phyloP scores from a whole-genome alignment of 2,113 vertebrate genomes.

The Myotis davidii region DNA sequence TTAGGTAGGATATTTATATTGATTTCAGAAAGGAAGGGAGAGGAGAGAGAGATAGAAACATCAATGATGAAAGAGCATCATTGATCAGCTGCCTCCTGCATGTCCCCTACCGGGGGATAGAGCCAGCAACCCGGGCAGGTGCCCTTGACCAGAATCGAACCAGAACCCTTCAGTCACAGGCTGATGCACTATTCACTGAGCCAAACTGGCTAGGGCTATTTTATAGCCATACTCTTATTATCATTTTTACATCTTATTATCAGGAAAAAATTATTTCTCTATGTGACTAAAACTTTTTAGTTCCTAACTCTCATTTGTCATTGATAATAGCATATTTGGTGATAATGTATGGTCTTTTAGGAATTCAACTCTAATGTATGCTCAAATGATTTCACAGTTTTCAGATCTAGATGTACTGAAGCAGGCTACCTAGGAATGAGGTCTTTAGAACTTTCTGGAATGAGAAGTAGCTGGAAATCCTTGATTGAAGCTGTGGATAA shows the following conservation, averaged over 20 bases:
- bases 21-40: too few species aligned
- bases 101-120: too few species aligned
- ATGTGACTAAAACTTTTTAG: background rate
- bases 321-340: background rate
- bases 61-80: too few species aligned
- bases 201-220: background rate
- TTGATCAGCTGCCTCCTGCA: too few species aligned
- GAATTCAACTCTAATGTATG: background rate
- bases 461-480: background rate
- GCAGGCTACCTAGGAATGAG: background rate
- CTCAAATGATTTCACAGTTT: background rate
- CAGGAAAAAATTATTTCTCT: background rate
- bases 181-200: too few species aligned
- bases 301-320: background rate
- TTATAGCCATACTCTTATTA: background rate
- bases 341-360: background rate
- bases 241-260: too few species aligned
- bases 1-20: too few species aligned
- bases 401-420: background rate
- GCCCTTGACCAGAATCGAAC: too few species aligned
- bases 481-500: background rate
- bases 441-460: constrained; percentile 6
- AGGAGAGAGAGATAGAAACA: too few species aligned
- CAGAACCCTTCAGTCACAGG: too few species aligned
- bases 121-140: too few species aligned